Evolutionary conservation across 2,797 vertebrate species (phyloP).

Genomic region (Pampus argenteus): DNA sequence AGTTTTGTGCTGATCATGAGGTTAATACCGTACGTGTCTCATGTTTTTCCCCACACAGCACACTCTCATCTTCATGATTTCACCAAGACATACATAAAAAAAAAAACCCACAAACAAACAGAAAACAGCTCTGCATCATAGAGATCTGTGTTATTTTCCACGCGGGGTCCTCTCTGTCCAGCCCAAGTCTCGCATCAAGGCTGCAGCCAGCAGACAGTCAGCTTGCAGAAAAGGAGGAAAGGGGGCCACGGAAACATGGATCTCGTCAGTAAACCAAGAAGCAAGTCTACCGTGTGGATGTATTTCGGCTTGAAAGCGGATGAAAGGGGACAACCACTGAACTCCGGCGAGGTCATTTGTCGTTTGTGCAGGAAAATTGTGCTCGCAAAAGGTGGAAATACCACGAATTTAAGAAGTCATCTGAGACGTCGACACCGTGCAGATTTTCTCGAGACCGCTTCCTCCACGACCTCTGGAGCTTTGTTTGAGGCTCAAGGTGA

Average conservation of each 20-base stretch:
- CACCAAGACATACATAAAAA: no score
- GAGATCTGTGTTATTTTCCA: neutral
- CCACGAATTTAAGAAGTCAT: conserved; percentile 79
- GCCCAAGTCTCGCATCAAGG: neutral
- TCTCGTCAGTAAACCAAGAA: conserved; percentile 71
- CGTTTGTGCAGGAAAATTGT: conserved; percentile 76
- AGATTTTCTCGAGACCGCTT: conserved; percentile 60
- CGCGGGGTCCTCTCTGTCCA: neutral
- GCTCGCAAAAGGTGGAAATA: conserved; percentile 75
- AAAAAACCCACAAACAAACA: neutral
- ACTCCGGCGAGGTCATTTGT: conserved; percentile 67
- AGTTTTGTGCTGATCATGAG: neutral
- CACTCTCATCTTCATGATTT: neutral
- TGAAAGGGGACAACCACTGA: conserved; percentile 67
- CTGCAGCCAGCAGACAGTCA: neutral
- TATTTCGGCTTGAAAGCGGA: conserved; percentile 79
- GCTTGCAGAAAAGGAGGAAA: neutral
- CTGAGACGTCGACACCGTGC: conserved; percentile 72
- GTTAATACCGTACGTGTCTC: neutral
- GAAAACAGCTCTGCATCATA: neutral
- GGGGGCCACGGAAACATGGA: conserved; percentile 61
- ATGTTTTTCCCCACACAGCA: neutral
- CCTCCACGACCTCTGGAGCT: conserved; percentile 45
- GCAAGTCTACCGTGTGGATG: conserved; percentile 77
- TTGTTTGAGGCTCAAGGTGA: conserved; percentile 61